These are phyloP conservation scores for Apodemus agrarius DNA, from an alignment of 2,797 vertebrate species.

Conservation along the genomic window DNA sequence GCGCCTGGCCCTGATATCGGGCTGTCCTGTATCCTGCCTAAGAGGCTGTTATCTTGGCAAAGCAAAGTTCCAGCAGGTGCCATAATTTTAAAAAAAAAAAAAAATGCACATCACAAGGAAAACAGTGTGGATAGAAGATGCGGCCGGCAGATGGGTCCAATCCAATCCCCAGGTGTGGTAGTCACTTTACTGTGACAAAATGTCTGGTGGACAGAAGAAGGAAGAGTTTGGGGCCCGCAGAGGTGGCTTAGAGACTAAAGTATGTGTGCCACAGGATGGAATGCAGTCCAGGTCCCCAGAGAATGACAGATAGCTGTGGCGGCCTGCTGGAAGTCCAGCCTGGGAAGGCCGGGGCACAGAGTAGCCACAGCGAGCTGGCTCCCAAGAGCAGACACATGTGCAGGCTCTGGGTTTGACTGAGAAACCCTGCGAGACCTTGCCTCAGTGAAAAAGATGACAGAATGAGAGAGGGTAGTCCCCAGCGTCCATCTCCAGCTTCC, in stretches of 20 bases:
- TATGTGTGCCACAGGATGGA: background rate
- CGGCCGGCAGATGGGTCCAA: rapidly evolving
- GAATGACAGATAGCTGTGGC: background rate
- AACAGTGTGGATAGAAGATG: background rate
- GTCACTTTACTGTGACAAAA: background rate
- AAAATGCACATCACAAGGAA: background rate
- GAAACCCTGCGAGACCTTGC: background rate
- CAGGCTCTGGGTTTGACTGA: background rate
- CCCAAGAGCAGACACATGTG: background rate
- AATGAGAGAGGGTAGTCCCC: background rate
- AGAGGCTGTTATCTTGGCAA: background rate
- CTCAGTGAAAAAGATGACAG: background rate
- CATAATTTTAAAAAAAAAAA: background rate
- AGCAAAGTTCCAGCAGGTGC: background rate
- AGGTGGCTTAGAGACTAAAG: background rate
- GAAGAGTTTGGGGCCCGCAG: background rate
- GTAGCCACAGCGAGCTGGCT: background rate
- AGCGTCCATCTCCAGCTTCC: background rate
- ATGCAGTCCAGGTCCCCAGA: background rate
- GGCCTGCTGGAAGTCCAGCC: background rate
- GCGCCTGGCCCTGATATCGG: rapidly evolving
- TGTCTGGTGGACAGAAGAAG: background rate
- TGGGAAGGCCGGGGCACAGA: background rate
- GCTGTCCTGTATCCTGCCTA: rapidly evolving
- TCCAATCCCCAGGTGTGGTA: background rate